These are phyloP conservation scores for Hybognathus amarus DNA, from an alignment of 2,797 vertebrate genomes.

Conservation along the genomic window DNA sequence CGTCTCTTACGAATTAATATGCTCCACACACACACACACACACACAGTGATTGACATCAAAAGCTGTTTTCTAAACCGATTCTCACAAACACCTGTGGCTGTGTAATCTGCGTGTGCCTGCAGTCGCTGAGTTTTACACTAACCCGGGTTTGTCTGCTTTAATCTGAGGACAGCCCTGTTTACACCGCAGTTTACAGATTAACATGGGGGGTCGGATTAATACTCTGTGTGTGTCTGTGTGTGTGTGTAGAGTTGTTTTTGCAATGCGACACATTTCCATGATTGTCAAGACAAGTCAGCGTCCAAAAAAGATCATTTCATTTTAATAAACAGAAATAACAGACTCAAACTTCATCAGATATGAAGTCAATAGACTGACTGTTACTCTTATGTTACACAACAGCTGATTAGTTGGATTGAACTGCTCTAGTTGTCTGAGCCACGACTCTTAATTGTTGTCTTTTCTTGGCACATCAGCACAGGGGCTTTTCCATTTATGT, in stretches of 20 bases:
- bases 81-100: slow-evolving; percentile 15
- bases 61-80: not conserved
- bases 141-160: not conserved
- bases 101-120: not conserved
- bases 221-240: not conserved
- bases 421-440: too few species aligned
- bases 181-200: not conserved
- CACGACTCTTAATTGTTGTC: too few species aligned
- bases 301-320: too few species aligned
- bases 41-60: not conserved
- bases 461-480: too few species aligned
- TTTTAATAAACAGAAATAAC: not conserved
- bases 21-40: not conserved
- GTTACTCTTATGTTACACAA: too few species aligned
- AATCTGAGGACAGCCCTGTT: slow-evolving; percentile 30
- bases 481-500: too few species aligned
- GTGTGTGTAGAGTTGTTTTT: slow-evolving; percentile 1
- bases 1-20: not conserved
- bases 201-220: not conserved
- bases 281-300: not conserved
- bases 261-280: not conserved
- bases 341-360: too few species aligned
- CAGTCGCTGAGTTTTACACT: not conserved
- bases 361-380: too few species aligned
- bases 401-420: too few species aligned